Percentiles rank a stretch among this genome's conserved stretches.
phyloP scores from a whole-genome alignment of 2,113 vertebrate species.

The Sminthopsis crassicaudata region DNA sequence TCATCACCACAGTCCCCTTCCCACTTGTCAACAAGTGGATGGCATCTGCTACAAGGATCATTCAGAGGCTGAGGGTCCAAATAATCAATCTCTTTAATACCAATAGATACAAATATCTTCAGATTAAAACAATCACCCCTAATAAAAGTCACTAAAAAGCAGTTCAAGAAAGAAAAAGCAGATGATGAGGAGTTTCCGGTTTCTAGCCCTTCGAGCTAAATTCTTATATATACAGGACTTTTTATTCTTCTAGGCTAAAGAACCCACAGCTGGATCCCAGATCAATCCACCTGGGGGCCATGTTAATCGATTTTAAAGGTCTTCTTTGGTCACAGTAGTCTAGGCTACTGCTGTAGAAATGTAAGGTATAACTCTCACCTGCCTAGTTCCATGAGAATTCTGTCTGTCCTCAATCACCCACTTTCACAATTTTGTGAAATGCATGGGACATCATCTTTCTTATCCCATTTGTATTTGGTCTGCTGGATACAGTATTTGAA shows the following conservation, averaged over 20 bases:
- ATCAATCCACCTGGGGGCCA: not conserved
- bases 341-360: not conserved
- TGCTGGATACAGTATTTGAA: not conserved
- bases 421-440: not conserved
- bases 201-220: not conserved
- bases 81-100: not conserved
- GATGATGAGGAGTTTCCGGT: not conserved
- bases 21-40: not conserved
- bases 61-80: not conserved
- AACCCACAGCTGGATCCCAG: not conserved
- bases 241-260: not conserved
- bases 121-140: not conserved
- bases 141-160: not conserved
- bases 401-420: not conserved
- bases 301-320: not conserved
- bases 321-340: not conserved
- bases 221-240: not conserved
- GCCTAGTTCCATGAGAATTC: not conserved
- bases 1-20: not conserved
- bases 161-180: not conserved
- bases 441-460: not conserved
- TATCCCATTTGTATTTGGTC: not conserved
- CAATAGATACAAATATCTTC: not conserved
- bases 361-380: not conserved
- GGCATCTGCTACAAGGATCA: not conserved